Evolutionary conservation across 2,797 vertebrate species (phyloP), one percentile per base, ranked within the genome.

Genomic region (Chloroceryle inda): DNA sequence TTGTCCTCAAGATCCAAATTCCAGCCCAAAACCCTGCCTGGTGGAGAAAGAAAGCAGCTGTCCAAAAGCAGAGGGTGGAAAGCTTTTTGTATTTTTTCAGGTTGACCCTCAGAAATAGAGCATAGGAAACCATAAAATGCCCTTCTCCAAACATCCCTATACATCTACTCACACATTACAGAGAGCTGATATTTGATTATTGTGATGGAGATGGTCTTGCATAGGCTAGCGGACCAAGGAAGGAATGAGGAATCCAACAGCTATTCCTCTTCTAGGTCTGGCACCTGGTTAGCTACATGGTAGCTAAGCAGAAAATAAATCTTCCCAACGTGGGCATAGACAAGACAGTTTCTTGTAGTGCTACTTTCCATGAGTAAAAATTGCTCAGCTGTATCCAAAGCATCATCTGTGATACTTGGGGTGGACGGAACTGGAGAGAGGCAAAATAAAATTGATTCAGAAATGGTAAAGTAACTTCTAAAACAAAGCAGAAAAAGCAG

Each of bases 141-240:
- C 45, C 53, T 9, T 31, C 62, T 55, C 2, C 1, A 27, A 73
- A 12, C 37, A 18, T 49, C 71, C 45, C 81, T 62, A n/a, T 66
- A 14, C 74, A 75, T 40, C 50, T 76, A 31, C 74, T 69, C 14
- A 20, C 11, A 2, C 0, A 0, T 74, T 79, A 22, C 2, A 29
- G 66, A 62, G 49, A 33, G 11, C 31, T 69, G 37, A 29, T 13
- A 33, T 11, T 22, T 40, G 53, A 38, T 24, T 38, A 24, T 22
- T 0, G 0, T 1, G 31, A 23, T 24, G 35, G 61, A 78, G 42
- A 31, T 0, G 1, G 52, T n/a, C 71, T 56, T 44, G 40, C 27
- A 22, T 22, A 42, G 33, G 33, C 38, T 86, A n/a, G 69, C 52
- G 56, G 55, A 64, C 14, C 19, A 24, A 3, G 38, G 37, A 55